phyloP scores from a whole-genome alignment of 2,113 vertebrate species.

The Apeltes quadracus region DNA sequence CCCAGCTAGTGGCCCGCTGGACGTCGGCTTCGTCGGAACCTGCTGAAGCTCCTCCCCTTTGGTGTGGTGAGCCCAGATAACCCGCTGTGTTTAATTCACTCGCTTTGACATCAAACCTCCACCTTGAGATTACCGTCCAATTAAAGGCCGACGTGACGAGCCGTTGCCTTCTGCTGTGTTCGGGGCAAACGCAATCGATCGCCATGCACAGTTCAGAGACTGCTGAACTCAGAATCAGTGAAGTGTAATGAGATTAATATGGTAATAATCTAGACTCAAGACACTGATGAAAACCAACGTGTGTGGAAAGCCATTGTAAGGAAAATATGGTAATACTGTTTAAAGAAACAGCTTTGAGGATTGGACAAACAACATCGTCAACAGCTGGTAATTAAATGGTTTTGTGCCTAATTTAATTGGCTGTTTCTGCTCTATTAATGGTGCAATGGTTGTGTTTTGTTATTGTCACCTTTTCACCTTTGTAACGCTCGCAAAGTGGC shows the following conservation, averaged over 20 bases:
- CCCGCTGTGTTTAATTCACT: slow-evolving; percentile 32
- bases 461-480: background rate
- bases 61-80: slow-evolving; percentile 35
- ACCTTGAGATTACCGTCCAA: background rate
- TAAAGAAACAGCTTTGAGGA: background rate
- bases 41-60: slow-evolving; percentile 44
- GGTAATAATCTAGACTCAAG: slow-evolving; percentile 7
- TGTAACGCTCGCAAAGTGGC: no score
- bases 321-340: background rate
- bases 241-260: slow-evolving; percentile 14
- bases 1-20: slow-evolving; percentile 40
- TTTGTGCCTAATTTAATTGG: background rate
- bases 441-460: background rate
- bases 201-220: background rate
- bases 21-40: slow-evolving; percentile 58
- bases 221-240: background rate
- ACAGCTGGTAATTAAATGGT: background rate
- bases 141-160: background rate
- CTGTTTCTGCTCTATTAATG: background rate
- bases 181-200: background rate
- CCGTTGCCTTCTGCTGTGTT: background rate
- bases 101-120: slow-evolving; percentile 21
- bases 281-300: slow-evolving; percentile 7
- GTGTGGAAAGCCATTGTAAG: background rate
- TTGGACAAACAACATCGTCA: background rate